Conservation (phyloP, 2,113 vertebrate species). For the Saguinus midas region DNA sequence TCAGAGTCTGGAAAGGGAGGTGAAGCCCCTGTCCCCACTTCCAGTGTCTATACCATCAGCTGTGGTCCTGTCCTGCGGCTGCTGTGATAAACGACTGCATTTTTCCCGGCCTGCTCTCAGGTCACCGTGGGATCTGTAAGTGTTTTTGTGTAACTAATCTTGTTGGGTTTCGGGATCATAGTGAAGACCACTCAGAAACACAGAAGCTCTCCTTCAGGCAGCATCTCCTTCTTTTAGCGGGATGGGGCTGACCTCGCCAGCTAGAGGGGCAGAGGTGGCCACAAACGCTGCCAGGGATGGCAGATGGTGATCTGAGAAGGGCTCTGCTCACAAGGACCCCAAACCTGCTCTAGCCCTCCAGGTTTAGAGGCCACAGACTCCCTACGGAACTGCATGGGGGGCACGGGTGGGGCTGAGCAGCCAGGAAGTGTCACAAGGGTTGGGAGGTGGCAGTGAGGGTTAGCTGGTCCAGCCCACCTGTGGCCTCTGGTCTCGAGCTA, state of each 20-base stretch:
- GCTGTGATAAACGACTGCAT: too few species aligned
- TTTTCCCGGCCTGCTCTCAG: too few species aligned
- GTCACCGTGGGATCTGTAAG: background rate
- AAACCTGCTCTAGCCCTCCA: background rate
- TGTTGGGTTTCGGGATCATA: background rate
- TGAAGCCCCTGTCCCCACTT: background rate
- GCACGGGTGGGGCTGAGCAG: rapidly evolving
- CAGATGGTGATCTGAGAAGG: rapidly evolving
- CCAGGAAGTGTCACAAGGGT: background rate
- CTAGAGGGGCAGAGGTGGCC: background rate
- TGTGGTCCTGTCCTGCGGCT: background rate
- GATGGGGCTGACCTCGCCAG: background rate
- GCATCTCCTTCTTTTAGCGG: background rate
- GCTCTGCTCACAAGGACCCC: rapidly evolving
- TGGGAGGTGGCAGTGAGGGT: rapidly evolving
- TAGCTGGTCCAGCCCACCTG: background rate
- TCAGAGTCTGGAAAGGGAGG: background rate
- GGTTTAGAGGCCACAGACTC: rapidly evolving
- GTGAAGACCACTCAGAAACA: background rate
- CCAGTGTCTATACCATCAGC: background rate
- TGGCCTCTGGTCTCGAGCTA: background rate
- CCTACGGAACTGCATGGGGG: rapidly evolving
- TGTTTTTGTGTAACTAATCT: background rate
- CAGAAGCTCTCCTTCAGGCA: rapidly evolving
- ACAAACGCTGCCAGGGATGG: rapidly evolving